phyloP scores from a whole-genome alignment of 2,113 vertebrate genomes.

The Falco punctatus region DNA sequence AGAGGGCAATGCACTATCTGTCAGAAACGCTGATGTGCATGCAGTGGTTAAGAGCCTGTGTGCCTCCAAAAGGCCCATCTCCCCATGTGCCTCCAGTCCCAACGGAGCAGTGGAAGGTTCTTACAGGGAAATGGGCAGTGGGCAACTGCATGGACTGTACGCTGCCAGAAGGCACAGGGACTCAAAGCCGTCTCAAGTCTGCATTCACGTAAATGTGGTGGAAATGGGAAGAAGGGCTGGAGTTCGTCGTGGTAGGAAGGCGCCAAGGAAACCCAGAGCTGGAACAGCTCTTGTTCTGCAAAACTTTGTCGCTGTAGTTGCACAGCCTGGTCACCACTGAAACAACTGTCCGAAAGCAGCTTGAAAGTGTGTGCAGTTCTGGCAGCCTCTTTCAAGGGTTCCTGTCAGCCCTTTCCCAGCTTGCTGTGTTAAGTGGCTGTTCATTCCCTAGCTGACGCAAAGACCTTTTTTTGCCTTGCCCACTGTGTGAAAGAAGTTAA shows the following conservation, averaged over 20 bases:
- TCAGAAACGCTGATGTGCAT: not conserved
- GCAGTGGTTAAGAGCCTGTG: not conserved
- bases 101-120: not conserved
- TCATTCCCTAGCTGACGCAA: not conserved
- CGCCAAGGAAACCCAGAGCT: not conserved
- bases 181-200: not conserved
- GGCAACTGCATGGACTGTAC: not conserved
- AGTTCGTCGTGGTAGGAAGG: not conserved
- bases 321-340: not conserved
- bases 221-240: not conserved
- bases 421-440: not conserved
- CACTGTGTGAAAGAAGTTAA: not conserved
- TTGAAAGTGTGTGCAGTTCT: too few relatives aligned
- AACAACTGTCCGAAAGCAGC: not conserved
- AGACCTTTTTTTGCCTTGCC: not conserved
- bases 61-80: not conserved
- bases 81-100: not conserved
- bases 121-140: not conserved
- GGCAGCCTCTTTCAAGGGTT: not conserved
- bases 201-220: not conserved
- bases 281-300: not conserved
- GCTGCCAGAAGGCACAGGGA: not conserved
- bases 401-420: accelerated
- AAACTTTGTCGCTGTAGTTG: not conserved
- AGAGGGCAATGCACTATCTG: not conserved